Percentiles rank a stretch among this genome's conserved stretches.
Conservation (phyloP, 2,113 vertebrate genomes). For the Poeciliopsis prolifica region DNA sequence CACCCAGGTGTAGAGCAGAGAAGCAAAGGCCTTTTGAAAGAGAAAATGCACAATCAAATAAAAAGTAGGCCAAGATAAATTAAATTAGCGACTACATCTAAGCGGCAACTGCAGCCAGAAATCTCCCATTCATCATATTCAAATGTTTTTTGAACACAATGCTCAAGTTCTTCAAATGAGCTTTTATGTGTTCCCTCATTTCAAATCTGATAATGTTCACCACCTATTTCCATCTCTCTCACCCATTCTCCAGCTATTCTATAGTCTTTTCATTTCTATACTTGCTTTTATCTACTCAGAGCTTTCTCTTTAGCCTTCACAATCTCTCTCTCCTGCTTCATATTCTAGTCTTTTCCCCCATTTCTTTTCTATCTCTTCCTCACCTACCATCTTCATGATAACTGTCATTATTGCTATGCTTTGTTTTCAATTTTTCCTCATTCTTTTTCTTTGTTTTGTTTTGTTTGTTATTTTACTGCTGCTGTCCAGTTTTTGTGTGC, state of each 20-base stretch:
- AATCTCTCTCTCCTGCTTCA: constrained; percentile 45
- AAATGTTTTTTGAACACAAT: constrained; percentile 66
- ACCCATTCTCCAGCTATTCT: constrained; percentile 49
- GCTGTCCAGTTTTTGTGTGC: constrained; percentile 90
- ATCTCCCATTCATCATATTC: constrained; percentile 76
- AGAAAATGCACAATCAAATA: constrained; percentile 71
- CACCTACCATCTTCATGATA: constrained; percentile 53
- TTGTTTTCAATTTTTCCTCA: constrained; percentile 48
- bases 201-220: constrained; percentile 76
- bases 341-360: constrained; percentile 54
- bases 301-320: constrained; percentile 62
- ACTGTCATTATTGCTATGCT: constrained; percentile 56
- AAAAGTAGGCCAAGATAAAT: constrained; percentile 78
- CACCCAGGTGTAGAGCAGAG: constrained; percentile 43
- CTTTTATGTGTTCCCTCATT: constrained; percentile 76
- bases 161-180: constrained; percentile 75
- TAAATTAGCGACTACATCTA: constrained; percentile 67
- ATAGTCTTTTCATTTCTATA: constrained; percentile 62
- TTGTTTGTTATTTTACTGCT: constrained; percentile 22
- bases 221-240: constrained; percentile 59
- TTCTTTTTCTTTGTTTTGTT: constrained; percentile 27
- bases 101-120: constrained; percentile 65
- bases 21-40: constrained; percentile 66
- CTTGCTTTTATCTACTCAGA: constrained; percentile 58
- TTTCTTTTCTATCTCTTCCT: constrained; percentile 31